Evolutionary conservation across 2,113 vertebrate species (phyloP).

Genomic region (Aix galericulata): DNA sequence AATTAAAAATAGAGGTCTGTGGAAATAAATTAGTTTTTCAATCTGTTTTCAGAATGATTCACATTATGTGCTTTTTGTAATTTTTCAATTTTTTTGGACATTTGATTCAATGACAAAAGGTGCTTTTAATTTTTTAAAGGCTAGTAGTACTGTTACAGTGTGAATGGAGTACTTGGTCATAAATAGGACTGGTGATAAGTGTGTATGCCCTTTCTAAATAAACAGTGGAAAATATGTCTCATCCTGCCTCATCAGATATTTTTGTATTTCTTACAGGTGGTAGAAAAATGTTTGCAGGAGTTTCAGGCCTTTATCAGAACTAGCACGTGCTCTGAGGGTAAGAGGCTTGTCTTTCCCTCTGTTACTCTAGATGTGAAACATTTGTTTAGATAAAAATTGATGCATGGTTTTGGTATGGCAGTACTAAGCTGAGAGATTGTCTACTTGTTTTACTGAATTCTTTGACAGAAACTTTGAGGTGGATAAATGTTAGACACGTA

Average conservation of each 20-base stretch:
- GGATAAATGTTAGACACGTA: background rate
- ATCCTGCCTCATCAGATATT: background rate
- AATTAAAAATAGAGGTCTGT: background rate
- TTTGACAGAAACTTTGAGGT: background rate
- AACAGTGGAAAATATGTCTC: background rate
- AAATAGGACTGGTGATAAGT: background rate
- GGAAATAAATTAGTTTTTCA: background rate
- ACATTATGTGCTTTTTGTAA: background rate
- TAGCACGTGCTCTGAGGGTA: background rate
- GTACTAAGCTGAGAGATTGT: background rate
- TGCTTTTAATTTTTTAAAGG: background rate
- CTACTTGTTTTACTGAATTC: background rate
- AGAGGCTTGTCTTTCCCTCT: background rate
- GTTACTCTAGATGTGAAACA: background rate
- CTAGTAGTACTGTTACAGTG: background rate
- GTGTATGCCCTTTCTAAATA: background rate
- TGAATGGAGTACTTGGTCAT: background rate
- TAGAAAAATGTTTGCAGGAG: background rate
- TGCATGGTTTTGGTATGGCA: background rate
- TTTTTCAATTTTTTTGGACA: background rate
- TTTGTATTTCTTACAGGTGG: background rate
- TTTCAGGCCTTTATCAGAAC: accelerated
- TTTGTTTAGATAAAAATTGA: background rate
- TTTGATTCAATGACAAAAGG: background rate
- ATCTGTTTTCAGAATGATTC: background rate